A percentile compares a stretch with the other conserved stretches of the same genome.
Conservation (phyloP, 2,888 invertebrate genomes). For the Cerastis rubricosa region DNA sequence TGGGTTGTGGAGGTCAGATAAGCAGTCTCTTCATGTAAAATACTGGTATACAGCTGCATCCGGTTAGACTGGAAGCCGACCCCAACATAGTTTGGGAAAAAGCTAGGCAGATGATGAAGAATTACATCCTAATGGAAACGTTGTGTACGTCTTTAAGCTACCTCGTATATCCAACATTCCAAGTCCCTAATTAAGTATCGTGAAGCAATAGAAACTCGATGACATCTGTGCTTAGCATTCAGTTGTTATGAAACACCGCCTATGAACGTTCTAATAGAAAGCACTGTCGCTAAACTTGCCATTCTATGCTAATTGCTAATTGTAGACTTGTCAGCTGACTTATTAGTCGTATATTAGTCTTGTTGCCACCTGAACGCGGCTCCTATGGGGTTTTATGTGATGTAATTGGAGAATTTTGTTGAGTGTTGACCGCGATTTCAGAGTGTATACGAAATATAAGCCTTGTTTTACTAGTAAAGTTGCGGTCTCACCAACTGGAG, state of each 20-base stretch:
- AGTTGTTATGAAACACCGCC: conserved; percentile 64
- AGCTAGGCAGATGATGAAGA: no score
- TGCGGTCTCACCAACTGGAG: not conserved
- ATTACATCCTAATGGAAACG: not conserved
- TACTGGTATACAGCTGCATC: no score
- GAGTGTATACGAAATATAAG: not conserved
- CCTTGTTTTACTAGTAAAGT: not conserved
- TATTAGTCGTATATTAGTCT: conserved; percentile 68
- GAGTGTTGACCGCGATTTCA: not conserved
- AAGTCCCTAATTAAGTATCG: conserved; percentile 50
- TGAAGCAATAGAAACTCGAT: conserved; percentile 57
- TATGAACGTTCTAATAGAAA: conserved; percentile 61
- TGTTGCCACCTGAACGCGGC: conserved; percentile 58
- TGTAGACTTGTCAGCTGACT: conserved; percentile 68
- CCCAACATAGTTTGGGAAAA: no score
- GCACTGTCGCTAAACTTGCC: conserved; percentile 75
- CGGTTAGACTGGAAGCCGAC: no score
- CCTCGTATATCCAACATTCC: conserved; percentile 38
- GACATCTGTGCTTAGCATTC: conserved; percentile 55
- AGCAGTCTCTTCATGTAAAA: no score
- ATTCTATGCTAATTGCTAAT: conserved; percentile 82
- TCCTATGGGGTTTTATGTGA: conserved; percentile 27
- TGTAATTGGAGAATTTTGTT: conserved; percentile 13
- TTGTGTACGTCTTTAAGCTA: not conserved
- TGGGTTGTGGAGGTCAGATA: no score